Evolutionary conservation across 2,797 vertebrate genomes (phyloP), one percentile per base, ranked within the genome.

Genomic region (Melanotaenia maccullochi): DNA sequence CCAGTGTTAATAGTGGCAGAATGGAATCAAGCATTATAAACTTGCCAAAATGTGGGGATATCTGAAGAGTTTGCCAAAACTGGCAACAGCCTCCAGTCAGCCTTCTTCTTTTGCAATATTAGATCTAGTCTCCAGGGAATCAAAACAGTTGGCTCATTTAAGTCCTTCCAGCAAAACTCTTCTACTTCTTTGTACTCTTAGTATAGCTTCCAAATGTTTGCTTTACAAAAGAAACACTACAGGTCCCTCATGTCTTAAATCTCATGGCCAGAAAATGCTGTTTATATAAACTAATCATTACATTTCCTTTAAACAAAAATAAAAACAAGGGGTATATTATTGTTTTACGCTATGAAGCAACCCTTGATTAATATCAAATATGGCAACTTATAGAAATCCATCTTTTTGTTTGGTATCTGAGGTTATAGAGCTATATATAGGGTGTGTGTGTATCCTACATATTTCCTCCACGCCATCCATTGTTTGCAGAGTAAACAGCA

Each of bases 401-500:
- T 87, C 71, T 78, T 52, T 81, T 83, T 38, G 66, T 83, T 83
- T 61, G 76, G 36, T 33, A 57, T 65, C 60, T 75, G 18, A 58
- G 30, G 64, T 33, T 40, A 58, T 40, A 55, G 42, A 42, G 60
- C 57, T n/a, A 47, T 5, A 5, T 20, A 30, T 9, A 25, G 4
- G 28, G 52, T 76, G 76, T 59, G 71, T 40, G 69, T 56, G 75
- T 51, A 55, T 68, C 58, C 20, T 44, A 65, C 67, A 79, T 49
- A 82, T 81, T 83, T 76, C 42, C 78, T 78, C 58, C 5, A 72
- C 77, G 79, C 82, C 76, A 83, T 62, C 76, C 49, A 83, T 85
- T 90, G 90, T 92, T 85, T 86, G 85, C 85, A 68, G 60, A 62
- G 81, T 81, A 90, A 90, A 87, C 84, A 86, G 82, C 85, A 93